Evolutionary conservation across 2,797 vertebrate genomes (phyloP), one percentile per base, ranked within the genome.

Genomic region (Poecile montanus): DNA sequence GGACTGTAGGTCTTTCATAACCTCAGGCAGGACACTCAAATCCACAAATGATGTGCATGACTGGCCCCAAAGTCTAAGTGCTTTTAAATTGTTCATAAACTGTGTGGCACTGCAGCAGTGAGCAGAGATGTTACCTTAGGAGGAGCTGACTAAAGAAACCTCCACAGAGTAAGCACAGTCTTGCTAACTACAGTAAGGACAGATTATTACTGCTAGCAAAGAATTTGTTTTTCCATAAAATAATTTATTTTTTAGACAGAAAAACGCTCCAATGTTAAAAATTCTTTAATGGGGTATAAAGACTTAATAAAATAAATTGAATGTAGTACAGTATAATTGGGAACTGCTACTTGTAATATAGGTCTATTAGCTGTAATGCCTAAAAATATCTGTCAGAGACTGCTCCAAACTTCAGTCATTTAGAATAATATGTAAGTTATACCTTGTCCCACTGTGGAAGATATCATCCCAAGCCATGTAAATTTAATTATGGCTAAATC

Each of bases 31-130:
- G 74, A 77, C 72, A 5, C 71, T 88, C 51, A 61, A 67, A 91
- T 45, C 56, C 76, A 54, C 53, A n/a, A 38, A 57, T 26, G 50
- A 91, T 61, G 71, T 85, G 72, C 75, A 82, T 87, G 91, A 75
- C 70, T 91, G 76, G 50, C 73, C 76, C 54, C 53, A 82, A 71
- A 92, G 77, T 77, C 65, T 30, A 85, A 92, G 71, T 83, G 75
- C 65, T 95, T 95, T 94, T 85, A 83, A 96, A 85, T 80, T 74
- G 88, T 77, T 95, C 63, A 68, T 62, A 77, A 88, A 75, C 19
- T 93, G 34, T 95, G 86, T 58, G 63, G n/a, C 76, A 45, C 71
- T 76, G 36, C 38, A 32, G 42, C 48, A 38, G 38, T 32, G 80
- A 90, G 84, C 78, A 80, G 72, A 63, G 56, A 20, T 6, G 9